These are phyloP conservation scores for Bolinopsis microptera DNA, from an alignment of 37 sponge, comb jelly and placozoan genomes.

Conservation along the genomic window DNA sequence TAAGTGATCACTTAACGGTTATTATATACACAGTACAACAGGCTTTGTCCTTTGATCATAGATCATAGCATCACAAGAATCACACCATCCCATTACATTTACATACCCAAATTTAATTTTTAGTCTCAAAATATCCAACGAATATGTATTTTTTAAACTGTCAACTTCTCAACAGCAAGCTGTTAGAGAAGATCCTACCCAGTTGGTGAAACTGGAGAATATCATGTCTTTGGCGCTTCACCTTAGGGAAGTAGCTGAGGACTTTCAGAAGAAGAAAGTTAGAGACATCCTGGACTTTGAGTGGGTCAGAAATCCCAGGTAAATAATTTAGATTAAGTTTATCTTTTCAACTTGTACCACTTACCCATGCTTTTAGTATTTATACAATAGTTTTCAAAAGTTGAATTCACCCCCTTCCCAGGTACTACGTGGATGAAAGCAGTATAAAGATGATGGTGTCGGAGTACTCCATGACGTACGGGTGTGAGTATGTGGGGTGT, in stretches of 20 bases:
- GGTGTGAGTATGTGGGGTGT: conserved; percentile 50
- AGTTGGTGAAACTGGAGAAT: conserved; percentile 33
- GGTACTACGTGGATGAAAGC: conserved; percentile 37
- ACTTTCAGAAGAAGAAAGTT: conserved; percentile 57
- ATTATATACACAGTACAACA: too few species aligned
- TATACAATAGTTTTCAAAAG: too few species aligned
- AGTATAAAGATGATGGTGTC: conserved; percentile 25
- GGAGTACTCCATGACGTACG: conserved; percentile 47
- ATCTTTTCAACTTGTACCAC: not conserved
- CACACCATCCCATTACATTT: too few species aligned
- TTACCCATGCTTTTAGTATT: too few species aligned
- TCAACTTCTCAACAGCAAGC: too few species aligned
- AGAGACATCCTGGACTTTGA: conserved; percentile 54
- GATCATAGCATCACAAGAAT: too few species aligned
- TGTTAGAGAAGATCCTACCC: not conserved
- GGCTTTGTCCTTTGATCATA: too few species aligned
- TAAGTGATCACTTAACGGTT: too few species aligned
- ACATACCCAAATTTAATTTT: too few species aligned
- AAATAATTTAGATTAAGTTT: not conserved
- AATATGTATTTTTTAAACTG: too few species aligned
- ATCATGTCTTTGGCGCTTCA: conserved; percentile 18
- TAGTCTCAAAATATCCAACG: too few species aligned
- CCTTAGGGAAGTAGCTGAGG: conserved; percentile 51
- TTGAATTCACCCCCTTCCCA: too few species aligned
- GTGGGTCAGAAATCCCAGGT: conserved; percentile 58